These are phyloP conservation scores for Eurois occulta DNA, from an alignment of 2,888 invertebrate species.

Conservation along the genomic window DNA sequence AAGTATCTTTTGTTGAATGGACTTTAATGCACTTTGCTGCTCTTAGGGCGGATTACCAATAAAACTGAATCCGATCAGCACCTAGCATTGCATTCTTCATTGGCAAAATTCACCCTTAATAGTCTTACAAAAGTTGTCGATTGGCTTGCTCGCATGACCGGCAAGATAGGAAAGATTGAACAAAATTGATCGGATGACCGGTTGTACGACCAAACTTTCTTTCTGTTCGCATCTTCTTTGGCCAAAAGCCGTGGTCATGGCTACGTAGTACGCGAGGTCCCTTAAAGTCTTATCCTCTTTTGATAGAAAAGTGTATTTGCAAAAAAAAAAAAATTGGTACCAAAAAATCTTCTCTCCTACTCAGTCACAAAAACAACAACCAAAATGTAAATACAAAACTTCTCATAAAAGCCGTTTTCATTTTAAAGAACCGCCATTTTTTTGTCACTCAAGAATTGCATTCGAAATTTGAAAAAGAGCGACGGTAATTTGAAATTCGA, in stretches of 20 bases:
- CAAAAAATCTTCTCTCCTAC: not conserved
- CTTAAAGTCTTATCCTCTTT: not conserved
- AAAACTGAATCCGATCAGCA: no score
- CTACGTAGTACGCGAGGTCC: no score
- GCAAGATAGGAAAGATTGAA: no score
- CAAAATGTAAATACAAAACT: slow-evolving; percentile 57
- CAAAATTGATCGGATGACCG: no score
- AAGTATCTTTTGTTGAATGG: not conserved
- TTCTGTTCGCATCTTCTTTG: no score
- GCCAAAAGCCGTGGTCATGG: no score
- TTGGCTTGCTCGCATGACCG: no score
- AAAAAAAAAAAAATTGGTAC: not conserved
- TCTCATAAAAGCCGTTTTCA: slow-evolving; percentile 58
- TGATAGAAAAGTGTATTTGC: not conserved
- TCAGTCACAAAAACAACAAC: slow-evolving; percentile 15
- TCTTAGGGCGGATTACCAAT: no score
- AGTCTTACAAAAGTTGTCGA: no score
- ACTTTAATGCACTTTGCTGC: not conserved
- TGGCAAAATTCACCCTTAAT: no score
- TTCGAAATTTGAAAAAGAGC: slow-evolving; percentile 80
- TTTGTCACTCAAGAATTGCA: slow-evolving; percentile 73
- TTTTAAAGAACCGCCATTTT: slow-evolving; percentile 63
- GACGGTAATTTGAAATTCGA: slow-evolving; percentile 82
- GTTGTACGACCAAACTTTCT: no score
- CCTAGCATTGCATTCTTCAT: no score